Conservation (phyloP, 2,113 vertebrate genomes). For the Fregetta grallaria region DNA sequence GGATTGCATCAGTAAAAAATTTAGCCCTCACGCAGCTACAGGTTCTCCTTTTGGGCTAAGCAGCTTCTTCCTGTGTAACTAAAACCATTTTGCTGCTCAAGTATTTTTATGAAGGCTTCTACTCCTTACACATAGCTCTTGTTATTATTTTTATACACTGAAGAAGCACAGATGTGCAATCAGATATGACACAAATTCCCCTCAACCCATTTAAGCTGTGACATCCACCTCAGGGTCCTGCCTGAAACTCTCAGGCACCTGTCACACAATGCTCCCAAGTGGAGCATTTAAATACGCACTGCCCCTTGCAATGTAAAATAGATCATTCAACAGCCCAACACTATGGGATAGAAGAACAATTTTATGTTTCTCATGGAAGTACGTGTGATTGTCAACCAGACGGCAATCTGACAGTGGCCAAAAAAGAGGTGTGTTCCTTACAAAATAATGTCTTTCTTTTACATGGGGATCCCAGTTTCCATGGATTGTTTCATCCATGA, state of each 20-base stretch:
- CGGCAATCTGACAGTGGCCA: not conserved
- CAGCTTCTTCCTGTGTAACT: not conserved
- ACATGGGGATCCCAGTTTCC: conserved; percentile 22
- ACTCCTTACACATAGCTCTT: not conserved
- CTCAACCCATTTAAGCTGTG: not conserved
- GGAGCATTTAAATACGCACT: not conserved
- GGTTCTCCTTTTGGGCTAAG: not conserved
- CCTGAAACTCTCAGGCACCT: not conserved
- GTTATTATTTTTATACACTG: not conserved
- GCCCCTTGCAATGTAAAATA: not conserved
- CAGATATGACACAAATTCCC: not conserved
- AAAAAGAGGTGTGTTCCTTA: not conserved
- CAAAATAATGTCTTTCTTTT: not conserved
- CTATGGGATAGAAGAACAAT: not conserved
- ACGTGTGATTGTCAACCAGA: not conserved
- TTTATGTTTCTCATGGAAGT: not conserved
- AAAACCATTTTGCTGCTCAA: not conserved
- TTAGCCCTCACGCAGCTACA: not conserved
- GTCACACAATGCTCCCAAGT: not conserved
- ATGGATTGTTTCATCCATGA: conserved; percentile 46
- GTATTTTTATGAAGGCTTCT: not conserved
- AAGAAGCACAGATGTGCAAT: not conserved
- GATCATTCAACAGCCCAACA: not conserved
- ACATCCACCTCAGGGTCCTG: not conserved
- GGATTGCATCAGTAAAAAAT: not conserved